A percentile compares a stretch with the other conserved stretches of the same genome.
Conservation (phyloP, 2,888 invertebrate species). For the Drosophila conformis region DNA sequence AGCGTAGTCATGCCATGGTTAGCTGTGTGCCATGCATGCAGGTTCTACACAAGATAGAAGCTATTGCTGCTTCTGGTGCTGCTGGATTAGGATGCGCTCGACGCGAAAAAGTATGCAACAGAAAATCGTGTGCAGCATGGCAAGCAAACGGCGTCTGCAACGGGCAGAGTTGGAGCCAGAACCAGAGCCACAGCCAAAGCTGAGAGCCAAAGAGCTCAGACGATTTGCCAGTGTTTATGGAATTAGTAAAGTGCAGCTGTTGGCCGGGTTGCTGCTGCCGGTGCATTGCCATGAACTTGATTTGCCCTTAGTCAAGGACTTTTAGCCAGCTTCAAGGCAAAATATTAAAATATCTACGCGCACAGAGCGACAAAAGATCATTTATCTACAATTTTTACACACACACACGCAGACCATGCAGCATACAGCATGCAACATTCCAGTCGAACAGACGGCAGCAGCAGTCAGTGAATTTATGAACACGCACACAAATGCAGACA, state of each 20-base stretch:
- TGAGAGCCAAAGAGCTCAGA: slow-evolving; percentile 56
- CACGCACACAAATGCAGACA: slow-evolving; percentile 66
- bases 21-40: slow-evolving; percentile 37
- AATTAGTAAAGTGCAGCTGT: slow-evolving; percentile 74
- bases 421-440: slow-evolving; percentile 7
- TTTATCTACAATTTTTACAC: slow-evolving; percentile 70
- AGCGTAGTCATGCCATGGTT: slow-evolving; percentile 33
- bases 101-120: slow-evolving; percentile 56
- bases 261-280: slow-evolving; percentile 13
- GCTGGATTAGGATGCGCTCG: slow-evolving; percentile 40
- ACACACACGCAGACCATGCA: slow-evolving; percentile 1
- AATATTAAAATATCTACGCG: slow-evolving; percentile 78
- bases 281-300: slow-evolving; percentile 79
- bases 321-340: slow-evolving; percentile 71
- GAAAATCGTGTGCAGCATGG: slow-evolving; percentile 41
- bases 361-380: slow-evolving; percentile 68
- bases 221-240: slow-evolving; percentile 78
- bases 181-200: slow-evolving; percentile 18
- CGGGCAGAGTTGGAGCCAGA: slow-evolving; percentile 2
- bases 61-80: neutral
- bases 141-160: slow-evolving; percentile 34
- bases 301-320: slow-evolving; percentile 84
- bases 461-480: slow-evolving; percentile 81
- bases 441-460: slow-evolving; percentile 16
- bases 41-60: neutral